Conservation (phyloP, 2,113 vertebrate species). For the Calidris pugnax region DNA sequence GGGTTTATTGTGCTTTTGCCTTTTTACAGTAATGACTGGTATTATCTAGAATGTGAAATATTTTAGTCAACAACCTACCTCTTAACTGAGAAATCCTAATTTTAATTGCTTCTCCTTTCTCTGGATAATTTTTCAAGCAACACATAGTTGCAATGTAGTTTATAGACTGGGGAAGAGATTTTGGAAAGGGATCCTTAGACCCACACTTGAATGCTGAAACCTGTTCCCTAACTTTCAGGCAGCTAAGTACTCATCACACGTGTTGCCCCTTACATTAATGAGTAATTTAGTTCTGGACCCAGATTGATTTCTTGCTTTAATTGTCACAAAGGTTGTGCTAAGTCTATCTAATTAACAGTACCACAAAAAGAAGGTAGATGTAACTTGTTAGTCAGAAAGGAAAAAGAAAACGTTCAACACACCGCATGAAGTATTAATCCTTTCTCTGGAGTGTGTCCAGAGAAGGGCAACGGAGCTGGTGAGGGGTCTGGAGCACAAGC, state of each 20-base stretch:
- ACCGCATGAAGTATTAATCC: accelerated
- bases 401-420: neutral
- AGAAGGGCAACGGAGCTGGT: too few species aligned
- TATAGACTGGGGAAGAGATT: neutral
- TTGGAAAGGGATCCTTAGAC: neutral
- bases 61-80: neutral
- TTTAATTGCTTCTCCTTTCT: neutral
- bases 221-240: accelerated
- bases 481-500: too few species aligned
- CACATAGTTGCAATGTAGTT: accelerated
- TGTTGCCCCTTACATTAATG: accelerated
- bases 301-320: neutral
- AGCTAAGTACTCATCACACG: neutral
- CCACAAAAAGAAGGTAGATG: neutral
- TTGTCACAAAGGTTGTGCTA: neutral
- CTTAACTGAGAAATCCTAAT: neutral
- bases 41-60: neutral
- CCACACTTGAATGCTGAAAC: accelerated
- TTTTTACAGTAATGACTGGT: neutral
- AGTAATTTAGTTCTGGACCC: neutral
- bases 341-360: neutral
- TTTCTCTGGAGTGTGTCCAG: neutral
- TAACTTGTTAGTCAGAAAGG: neutral
- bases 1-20: neutral
- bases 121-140: neutral